These are phyloP conservation scores for Pseudeuparius sepicola DNA, from an alignment of 2,888 invertebrate genomes.

Conservation along the genomic window DNA sequence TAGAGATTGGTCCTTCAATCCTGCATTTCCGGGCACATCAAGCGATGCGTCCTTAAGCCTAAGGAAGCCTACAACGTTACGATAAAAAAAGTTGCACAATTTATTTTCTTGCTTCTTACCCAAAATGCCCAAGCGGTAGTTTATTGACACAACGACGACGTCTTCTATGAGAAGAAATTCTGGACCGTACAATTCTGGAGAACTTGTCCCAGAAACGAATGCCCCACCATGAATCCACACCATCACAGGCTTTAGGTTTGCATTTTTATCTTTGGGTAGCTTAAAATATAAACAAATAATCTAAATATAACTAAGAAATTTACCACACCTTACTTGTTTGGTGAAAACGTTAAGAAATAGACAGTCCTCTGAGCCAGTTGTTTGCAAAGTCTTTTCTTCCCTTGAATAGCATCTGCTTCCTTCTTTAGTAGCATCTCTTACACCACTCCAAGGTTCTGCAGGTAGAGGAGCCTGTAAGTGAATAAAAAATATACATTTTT, in stretches of 20 bases:
- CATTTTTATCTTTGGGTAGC: no score
- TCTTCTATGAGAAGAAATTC: constrained; percentile 33
- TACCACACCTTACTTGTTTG: constrained; percentile 29
- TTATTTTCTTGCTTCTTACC: no score
- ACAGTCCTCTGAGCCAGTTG: constrained; percentile 41
- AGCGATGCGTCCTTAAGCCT: constrained; percentile 40
- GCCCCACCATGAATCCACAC: constrained; percentile 38
- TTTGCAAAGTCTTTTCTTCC: constrained; percentile 27
- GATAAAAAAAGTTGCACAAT: no score
- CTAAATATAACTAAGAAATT: no score
- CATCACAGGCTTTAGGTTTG: constrained; percentile 35
- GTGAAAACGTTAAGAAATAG: constrained; percentile 41
- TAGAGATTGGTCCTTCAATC: constrained; percentile 43
- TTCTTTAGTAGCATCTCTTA: constrained; percentile 26
- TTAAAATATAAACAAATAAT: no score
- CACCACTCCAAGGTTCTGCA: constrained; percentile 24
- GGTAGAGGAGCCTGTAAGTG: constrained; percentile 25
- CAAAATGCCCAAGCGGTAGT: constrained; percentile 33
- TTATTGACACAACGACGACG: constrained; percentile 33
- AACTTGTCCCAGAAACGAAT: constrained; percentile 31
- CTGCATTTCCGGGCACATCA: constrained; percentile 44
- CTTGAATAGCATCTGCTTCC: constrained; percentile 24
- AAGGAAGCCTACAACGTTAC: constrained; percentile 42
- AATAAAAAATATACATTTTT: no score
- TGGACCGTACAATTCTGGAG: constrained; percentile 30